A percentile compares a stretch with the other conserved stretches of the same genome.
These are phyloP conservation scores for Cyrtorhinus lividipennis DNA, from an alignment of 1,140 invertebrate genomes.

Conservation along the genomic window DNA sequence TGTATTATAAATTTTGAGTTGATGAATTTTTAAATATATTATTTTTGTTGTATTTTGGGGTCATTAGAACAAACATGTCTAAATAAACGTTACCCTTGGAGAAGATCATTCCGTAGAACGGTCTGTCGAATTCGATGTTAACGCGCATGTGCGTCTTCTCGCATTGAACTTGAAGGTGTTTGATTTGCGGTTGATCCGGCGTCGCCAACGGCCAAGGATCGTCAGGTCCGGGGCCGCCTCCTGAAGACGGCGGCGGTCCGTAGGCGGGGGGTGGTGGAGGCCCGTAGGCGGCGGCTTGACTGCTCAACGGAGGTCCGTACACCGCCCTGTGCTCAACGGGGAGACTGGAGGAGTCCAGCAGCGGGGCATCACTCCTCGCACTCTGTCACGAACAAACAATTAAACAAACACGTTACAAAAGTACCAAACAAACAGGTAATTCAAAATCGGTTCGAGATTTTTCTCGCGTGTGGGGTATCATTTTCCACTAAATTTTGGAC, in stretches of 20 bases:
- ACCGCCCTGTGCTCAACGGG: slow-evolving; percentile 27
- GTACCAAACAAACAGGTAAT: too few species aligned
- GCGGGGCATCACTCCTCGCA: slow-evolving; percentile 24
- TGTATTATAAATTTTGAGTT: too few species aligned
- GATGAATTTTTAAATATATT: too few species aligned
- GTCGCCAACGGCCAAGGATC: slow-evolving; percentile 67
- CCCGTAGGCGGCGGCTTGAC: not conserved
- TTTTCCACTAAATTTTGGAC: too few species aligned
- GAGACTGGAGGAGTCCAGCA: slow-evolving; percentile 23
- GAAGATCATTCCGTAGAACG: slow-evolving; percentile 89
- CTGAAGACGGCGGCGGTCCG: slow-evolving; percentile 23
- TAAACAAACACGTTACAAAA: too few species aligned
- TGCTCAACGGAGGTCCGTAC: slow-evolving; percentile 25
- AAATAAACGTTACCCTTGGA: slow-evolving; percentile 47
- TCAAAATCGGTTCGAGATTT: too few species aligned
- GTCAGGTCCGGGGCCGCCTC: slow-evolving; percentile 29
- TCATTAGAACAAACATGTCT: too few species aligned
- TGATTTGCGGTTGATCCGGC: slow-evolving; percentile 79
- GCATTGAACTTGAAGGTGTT: slow-evolving; percentile 82
- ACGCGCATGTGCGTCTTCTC: slow-evolving; percentile 90
- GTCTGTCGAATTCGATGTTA: slow-evolving; percentile 80
- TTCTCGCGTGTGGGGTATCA: too few species aligned
- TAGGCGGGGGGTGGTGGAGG: slow-evolving; percentile 31
- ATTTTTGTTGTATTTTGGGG: too few species aligned
- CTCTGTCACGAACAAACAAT: slow-evolving; percentile 22